Base-by-base conservation (phyloP, 2,113 vertebrate genomes). In the Conger conger region DNA sequence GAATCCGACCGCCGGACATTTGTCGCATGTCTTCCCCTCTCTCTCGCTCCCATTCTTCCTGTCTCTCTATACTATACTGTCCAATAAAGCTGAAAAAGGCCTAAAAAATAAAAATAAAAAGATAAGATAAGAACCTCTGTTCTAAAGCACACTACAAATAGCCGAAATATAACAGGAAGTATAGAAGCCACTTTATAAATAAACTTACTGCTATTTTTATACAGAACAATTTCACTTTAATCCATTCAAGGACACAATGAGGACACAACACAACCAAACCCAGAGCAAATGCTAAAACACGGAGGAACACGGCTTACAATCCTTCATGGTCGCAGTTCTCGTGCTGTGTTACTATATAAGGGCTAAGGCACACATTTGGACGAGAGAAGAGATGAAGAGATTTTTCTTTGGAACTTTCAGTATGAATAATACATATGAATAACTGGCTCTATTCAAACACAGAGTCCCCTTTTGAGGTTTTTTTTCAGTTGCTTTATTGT, bases 391-490 rank as follows among this genome's bases (percentile, higher is more conserved):
- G 27, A 83, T 45, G 38, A 50, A 45, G 82, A 73, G 23, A 83
- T 45, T 37, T 33, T 37, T 45, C 35, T 83, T 50, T 73, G 40
- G 30, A 83, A 83, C 35, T 76, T 83, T 83, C 82, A 83, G 4
- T 9, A 45, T 83, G 63, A 33, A 35, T n/a, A 37, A 83, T 4
- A 77, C 30, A 76, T 35, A 50, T 30, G 57, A 18, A 82, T 36
- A 82, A 45, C 27, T 18, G 20, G 11, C 57, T 38, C 36, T 20
- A 63, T 63, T 63, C 57, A 77, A 83, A 63, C 17, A 15, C 20
- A 8, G 27, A 1, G 6, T 78, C 36, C 76, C 30, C 76, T 35
- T 37, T 1, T 77, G 30, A 18, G 35, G 76, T 77, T 13, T 36
- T 13, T 36, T 13, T 36, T 77, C 76, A 77, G 35, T 77, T 37